Evolutionary conservation across 2,797 vertebrate genomes (phyloP), one percentile per base, ranked within the genome.

Genomic region (Myoxocephalus aenaeus): DNA sequence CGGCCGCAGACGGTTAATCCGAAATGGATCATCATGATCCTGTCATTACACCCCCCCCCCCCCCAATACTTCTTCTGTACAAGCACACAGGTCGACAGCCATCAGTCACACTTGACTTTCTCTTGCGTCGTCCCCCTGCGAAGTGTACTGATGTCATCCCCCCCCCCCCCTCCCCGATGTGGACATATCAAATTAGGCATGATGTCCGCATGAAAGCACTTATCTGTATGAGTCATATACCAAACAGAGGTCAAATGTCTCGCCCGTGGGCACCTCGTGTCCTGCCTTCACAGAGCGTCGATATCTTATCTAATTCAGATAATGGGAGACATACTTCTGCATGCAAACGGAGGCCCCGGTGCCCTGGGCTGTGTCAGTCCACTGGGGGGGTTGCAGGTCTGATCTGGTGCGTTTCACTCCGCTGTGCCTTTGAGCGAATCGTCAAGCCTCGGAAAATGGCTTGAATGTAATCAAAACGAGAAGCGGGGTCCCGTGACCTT

Each of bases 141-240:
- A 81, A 77, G 79, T 69, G 53, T 70, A 77, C 75, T 80, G 82
- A 92, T 90, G 86, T 91, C 82, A 90, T 81, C 73, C 71, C n/a
- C 68, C 71, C 50, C 44, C 64, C 18, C n/a, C n/a, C n/a, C n/a
- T 65, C 70, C 40, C 51, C 61, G 25, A 73, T 64, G 75, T 86
- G 80, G 79, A 89, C 86, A 64, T 88, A 83, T 90, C 85, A 86
- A 90, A 91, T 92, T 90, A 90, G 83, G 81, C 76, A 76, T 79
- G 59, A 79, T 88, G 79, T 90, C 87, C 86, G 85, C 83, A 88
- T 90, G 81, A 81, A 82, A 82, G 86, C 83, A 75, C 79, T 89
- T 84, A 86, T 90, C 80, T 80, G 59, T 51, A n/a, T 91, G 85
- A 87, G 79, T 89, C 89, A 90, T 83, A 75, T 77, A 89, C 77